Percentiles rank a stretch among this genome's conserved stretches.
Conservation (phyloP, 92 coral and sea anemone species). For the Paramuricea clavata region DNA sequence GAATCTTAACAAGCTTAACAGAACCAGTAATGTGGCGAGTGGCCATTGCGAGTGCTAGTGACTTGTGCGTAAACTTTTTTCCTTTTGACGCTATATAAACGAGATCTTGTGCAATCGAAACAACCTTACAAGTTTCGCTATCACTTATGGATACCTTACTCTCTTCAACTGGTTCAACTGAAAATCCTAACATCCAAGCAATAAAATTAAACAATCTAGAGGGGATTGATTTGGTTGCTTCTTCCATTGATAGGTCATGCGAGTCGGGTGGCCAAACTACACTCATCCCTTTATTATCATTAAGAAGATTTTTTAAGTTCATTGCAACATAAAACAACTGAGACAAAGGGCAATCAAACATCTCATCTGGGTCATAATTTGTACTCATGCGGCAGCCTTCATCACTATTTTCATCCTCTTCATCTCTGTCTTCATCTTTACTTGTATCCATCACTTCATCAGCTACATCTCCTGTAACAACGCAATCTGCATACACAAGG, state of each 20-base stretch:
- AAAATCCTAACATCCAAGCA: constrained; percentile 6
- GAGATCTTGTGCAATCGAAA: constrained; percentile 18
- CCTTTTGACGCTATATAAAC: constrained; percentile 16
- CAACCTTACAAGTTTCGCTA: not conserved
- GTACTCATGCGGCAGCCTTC: no score
- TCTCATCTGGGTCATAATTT: no score
- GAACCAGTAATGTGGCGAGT: constrained; percentile 25
- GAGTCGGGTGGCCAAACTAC: constrained; percentile 32
- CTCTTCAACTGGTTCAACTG: constrained; percentile 13
- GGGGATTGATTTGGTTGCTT: constrained; percentile 9
- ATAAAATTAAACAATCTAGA: constrained; percentile 12
- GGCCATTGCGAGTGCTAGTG: no score
- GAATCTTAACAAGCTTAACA: constrained; percentile 17
- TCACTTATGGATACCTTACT: no score
- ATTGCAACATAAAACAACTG: no score
- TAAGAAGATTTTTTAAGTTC: no score
- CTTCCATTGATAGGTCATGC: not conserved
- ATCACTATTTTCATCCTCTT: no score
- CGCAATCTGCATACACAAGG: no score
- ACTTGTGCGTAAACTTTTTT: constrained; percentile 11
- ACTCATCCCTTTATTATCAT: not conserved
- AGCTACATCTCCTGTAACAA: no score
- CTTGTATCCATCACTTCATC: no score
- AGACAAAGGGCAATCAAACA: no score
- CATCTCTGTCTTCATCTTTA: no score